phyloP scores from a whole-genome alignment of 2,888 invertebrate genomes.

The Apotomis capreana region DNA sequence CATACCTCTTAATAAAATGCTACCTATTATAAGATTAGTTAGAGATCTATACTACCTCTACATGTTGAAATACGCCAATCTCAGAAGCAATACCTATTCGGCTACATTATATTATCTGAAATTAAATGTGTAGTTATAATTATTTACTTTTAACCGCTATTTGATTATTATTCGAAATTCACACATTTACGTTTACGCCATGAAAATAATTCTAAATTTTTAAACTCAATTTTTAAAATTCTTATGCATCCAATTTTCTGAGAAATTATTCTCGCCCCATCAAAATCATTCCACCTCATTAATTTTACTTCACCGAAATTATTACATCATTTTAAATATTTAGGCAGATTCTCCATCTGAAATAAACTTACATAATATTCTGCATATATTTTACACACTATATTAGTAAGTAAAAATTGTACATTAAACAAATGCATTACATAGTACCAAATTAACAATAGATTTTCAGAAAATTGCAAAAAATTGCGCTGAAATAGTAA shows the following conservation, averaged over 20 bases:
- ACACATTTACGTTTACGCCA: too few relatives aligned
- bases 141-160: not conserved
- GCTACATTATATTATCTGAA: not conserved
- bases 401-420: constrained; percentile 16
- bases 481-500: not conserved
- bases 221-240: too few relatives aligned
- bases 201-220: too few relatives aligned
- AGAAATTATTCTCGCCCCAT: too few relatives aligned
- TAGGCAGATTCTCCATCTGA: not conserved
- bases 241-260: too few relatives aligned
- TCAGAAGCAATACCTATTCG: not conserved
- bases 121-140: not conserved
- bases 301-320: too few relatives aligned
- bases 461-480: constrained; percentile 4
- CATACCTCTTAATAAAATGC: constrained; percentile 7
- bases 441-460: constrained; percentile 34
- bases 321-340: too few relatives aligned
- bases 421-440: constrained; percentile 27
- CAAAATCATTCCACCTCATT: too few relatives aligned
- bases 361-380: not conserved
- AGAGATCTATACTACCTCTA: constrained; percentile 1
- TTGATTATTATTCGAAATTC: too few relatives aligned
- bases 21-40: not conserved
- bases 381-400: not conserved
- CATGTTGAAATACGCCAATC: not conserved